Conservation (phyloP, 2,797 vertebrate genomes). For the Avahi laniger region DNA sequence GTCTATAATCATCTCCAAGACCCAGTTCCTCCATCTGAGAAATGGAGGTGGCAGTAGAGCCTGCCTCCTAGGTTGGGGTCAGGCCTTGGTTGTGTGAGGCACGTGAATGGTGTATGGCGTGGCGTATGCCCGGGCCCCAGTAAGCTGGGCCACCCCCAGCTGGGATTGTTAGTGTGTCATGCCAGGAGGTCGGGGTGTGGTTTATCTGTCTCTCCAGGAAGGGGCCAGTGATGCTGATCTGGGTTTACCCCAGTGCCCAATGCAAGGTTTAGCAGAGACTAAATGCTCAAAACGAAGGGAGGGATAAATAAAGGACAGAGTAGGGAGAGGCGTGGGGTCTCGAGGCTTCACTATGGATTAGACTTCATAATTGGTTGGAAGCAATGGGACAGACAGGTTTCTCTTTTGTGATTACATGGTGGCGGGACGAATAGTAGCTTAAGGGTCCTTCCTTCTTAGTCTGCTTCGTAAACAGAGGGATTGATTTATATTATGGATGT, state of each 20-base stretch:
- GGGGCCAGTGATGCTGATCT: not conserved
- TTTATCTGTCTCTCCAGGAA: not conserved
- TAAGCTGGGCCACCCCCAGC: too few relatives aligned
- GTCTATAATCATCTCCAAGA: not conserved
- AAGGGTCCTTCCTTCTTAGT: not conserved
- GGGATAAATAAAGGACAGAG: not conserved
- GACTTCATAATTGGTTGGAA: not conserved
- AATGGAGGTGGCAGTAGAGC: not conserved
- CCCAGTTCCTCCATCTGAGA: not conserved
- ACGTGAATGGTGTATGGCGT: fast-evolving
- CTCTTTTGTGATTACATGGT: not conserved
- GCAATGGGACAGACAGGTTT: not conserved
- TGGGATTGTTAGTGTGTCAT: not conserved
- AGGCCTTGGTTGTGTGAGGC: not conserved
- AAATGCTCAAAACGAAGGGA: not conserved
- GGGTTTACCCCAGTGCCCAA: too few relatives aligned
- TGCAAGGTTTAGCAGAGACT: not conserved
- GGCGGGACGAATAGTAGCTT: not conserved
- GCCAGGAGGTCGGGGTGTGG: not conserved
- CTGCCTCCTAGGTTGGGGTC: not conserved
- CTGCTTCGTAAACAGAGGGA: not conserved
- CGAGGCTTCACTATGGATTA: not conserved
- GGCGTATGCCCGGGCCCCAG: fast-evolving
- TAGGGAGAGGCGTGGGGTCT: not conserved
- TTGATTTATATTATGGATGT: not conserved